phyloP scores from a whole-genome alignment of 2,888 invertebrate species.

The Caenorhabditis parvicauda region DNA sequence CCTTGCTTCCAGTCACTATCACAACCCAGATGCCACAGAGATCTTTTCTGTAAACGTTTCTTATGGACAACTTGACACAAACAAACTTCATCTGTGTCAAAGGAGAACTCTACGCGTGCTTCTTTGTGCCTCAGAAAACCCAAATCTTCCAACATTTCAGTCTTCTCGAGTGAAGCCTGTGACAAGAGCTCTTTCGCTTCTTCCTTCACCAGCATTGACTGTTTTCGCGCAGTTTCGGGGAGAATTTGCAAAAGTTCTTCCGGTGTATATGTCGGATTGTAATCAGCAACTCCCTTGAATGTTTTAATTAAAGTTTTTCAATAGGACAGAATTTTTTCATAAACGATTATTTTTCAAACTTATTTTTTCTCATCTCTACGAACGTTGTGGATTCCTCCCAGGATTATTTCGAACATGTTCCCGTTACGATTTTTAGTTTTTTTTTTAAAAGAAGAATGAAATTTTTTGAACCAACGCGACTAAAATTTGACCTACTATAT shows the following conservation, averaged over 20 bases:
- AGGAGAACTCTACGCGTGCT: conserved; percentile 48
- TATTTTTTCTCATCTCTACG: too few relatives aligned
- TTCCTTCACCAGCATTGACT: conserved; percentile 33
- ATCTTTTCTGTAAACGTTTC: conserved; percentile 14
- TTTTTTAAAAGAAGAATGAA: too few relatives aligned
- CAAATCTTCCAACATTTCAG: conserved; percentile 36
- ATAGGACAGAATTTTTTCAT: conserved; percentile 12
- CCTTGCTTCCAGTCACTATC: conserved; percentile 59
- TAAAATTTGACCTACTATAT: too few relatives aligned
- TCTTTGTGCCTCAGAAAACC: conserved; percentile 45
- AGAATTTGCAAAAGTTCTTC: conserved; percentile 43
- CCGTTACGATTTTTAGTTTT: too few relatives aligned
- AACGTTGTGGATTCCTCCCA: too few relatives aligned
- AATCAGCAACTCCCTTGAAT: conserved; percentile 36
- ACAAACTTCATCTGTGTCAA: conserved; percentile 46
- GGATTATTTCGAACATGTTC: too few relatives aligned
- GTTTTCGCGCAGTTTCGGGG: conserved; percentile 35
- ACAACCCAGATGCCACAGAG: conserved; percentile 53
- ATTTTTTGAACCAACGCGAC: too few relatives aligned
- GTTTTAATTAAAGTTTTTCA: neutral
- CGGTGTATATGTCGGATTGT: conserved; percentile 42
- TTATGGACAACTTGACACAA: neutral
- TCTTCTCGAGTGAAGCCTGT: conserved; percentile 25
- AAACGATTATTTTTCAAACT: too few relatives aligned
- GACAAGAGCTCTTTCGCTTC: conserved; percentile 28